A percentile compares a stretch with the other conserved stretches of the same genome.
These are phyloP conservation scores for Setophaga petechia DNA, from an alignment of 2,113 vertebrate genomes.

Conservation along the genomic window DNA sequence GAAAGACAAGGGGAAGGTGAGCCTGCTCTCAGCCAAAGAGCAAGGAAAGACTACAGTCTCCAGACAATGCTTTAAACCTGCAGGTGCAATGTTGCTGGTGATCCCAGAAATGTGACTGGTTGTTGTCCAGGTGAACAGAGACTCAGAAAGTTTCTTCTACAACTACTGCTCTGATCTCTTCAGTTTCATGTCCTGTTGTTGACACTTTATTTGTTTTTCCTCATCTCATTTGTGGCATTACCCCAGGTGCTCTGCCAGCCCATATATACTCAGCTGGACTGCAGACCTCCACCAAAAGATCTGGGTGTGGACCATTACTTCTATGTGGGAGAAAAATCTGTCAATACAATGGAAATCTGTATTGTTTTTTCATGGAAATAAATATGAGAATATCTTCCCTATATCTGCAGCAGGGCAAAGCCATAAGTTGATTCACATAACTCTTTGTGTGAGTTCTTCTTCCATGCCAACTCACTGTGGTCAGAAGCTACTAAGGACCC, in stretches of 20 bases:
- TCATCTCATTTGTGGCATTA: neutral
- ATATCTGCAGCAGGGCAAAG: neutral
- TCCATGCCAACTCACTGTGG: neutral
- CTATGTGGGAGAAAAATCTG: neutral
- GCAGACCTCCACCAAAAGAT: neutral
- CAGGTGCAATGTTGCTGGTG: neutral
- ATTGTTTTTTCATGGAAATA: neutral
- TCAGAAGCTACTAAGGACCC: neutral
- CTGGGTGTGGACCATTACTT: neutral
- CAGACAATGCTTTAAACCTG: neutral
- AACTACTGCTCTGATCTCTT: neutral
- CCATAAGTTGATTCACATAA: neutral
- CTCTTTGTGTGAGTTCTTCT: neutral
- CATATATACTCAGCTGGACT: neutral
- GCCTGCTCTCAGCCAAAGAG: fast-evolving
- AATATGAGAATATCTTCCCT: neutral
- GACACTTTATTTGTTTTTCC: neutral
- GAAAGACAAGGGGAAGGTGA: neutral
- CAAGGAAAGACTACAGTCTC: neutral
- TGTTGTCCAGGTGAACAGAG: neutral
- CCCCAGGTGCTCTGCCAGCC: neutral
- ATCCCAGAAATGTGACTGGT: neutral
- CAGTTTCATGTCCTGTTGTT: neutral
- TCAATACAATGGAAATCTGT: neutral
- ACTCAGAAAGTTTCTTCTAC: neutral